phyloP scores from a whole-genome alignment of 2,113 vertebrate species.

The Tinamus guttatus region DNA sequence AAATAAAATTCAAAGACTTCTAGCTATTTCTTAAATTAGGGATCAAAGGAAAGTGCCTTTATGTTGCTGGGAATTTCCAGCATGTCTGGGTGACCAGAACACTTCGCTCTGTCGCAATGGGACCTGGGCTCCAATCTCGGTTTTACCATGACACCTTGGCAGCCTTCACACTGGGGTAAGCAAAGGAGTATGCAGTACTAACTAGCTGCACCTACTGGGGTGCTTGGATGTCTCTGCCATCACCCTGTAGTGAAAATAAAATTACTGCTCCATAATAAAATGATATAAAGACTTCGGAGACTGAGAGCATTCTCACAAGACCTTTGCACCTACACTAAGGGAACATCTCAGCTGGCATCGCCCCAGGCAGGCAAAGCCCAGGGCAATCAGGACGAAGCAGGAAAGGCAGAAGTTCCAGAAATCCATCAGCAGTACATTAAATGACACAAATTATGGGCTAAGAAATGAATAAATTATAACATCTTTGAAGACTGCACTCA shows the following conservation, averaged over 20 bases:
- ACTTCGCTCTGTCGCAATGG: background rate
- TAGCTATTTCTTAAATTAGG: background rate
- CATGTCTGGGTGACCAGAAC: background rate
- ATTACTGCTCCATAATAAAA: background rate
- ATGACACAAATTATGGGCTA: background rate
- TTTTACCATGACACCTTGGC: background rate
- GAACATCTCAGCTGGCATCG: background rate
- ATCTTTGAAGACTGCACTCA: background rate
- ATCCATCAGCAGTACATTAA: background rate
- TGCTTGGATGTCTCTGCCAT: background rate
- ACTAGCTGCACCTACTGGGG: background rate
- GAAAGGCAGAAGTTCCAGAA: background rate
- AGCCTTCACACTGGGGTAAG: background rate
- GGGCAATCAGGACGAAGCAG: background rate
- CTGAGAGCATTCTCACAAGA: background rate
- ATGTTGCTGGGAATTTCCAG: background rate
- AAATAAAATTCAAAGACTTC: background rate
- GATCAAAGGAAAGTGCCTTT: background rate
- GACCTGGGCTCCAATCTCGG: background rate
- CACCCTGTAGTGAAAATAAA: background rate
- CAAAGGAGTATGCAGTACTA: background rate
- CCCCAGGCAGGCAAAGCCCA: background rate
- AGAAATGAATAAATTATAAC: conserved; percentile 46
- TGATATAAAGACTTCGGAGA: background rate
- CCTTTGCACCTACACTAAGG: background rate